phyloP scores from a whole-genome alignment of 1,140 invertebrate genomes.

The Zeugodacus cucurbitae region DNA sequence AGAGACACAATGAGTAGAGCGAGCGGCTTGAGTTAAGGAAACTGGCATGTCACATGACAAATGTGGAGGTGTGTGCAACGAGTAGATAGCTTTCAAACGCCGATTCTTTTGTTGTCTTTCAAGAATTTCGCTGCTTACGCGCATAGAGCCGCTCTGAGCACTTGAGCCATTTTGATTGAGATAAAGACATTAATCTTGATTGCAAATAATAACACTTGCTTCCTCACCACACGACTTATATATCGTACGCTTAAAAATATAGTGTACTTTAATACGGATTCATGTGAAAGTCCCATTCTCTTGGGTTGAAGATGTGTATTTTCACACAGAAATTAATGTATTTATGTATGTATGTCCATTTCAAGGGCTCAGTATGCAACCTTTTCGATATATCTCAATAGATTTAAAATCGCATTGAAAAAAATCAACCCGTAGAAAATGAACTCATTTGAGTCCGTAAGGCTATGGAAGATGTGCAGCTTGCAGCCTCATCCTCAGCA shows the following conservation, averaged over 20 bases:
- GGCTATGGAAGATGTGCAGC: background rate
- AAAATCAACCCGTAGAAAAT: background rate
- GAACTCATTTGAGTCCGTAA: background rate
- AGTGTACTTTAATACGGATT: background rate
- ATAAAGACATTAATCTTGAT: constrained; percentile 32
- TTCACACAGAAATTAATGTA: too few species aligned
- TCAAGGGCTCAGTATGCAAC: too few species aligned
- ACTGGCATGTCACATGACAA: background rate
- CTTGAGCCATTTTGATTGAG: background rate
- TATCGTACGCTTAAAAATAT: background rate
- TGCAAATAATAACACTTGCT: constrained; percentile 20
- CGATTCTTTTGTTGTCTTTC: constrained; percentile 14
- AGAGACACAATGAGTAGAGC: background rate
- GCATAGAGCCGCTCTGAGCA: background rate
- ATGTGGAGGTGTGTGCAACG: background rate
- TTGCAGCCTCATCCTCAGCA: too few species aligned
- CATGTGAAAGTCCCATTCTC: background rate
- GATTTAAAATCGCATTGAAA: too few species aligned
- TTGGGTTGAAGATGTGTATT: too few species aligned
- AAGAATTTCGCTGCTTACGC: background rate
- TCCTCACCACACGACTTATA: background rate
- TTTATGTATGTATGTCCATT: too few species aligned
- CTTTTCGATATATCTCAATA: too few species aligned
- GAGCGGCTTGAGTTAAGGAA: background rate
- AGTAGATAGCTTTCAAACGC: background rate